A percentile compares a stretch with the other conserved stretches of the same genome.
Evolutionary conservation across 2,888 invertebrate species (phyloP).

Genomic region (Drosophila nigricruria): DNA sequence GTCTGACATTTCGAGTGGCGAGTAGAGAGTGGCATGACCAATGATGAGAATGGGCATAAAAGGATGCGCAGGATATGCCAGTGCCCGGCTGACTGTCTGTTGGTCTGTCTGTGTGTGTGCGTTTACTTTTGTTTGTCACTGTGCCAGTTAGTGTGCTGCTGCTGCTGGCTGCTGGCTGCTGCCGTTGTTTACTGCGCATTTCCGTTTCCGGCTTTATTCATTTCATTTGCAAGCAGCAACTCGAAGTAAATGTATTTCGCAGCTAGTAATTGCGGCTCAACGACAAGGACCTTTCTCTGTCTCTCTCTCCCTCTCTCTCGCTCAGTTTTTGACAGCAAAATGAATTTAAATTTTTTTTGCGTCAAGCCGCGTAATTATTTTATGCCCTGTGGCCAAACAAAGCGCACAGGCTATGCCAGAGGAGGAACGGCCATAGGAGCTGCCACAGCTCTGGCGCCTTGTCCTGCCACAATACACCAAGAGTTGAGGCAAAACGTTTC

Average conservation of each 20-base stretch:
- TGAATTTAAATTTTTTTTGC: constrained; percentile 58
- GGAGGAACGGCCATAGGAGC: background rate
- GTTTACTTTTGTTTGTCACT: constrained; percentile 29
- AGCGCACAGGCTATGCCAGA: constrained; percentile 27
- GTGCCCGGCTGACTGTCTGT: constrained; percentile 5
- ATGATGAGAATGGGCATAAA: constrained; percentile 30
- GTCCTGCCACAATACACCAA: constrained; percentile 66
- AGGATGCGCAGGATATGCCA: constrained; percentile 28
- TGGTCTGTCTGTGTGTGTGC: background rate
- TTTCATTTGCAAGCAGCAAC: constrained; percentile 53
- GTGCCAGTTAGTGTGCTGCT: constrained; percentile 36
- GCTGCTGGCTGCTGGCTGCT: constrained; percentile 18
- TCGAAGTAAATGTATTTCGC: constrained; percentile 61
- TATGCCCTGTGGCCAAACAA: constrained; percentile 69
- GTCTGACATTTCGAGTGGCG: constrained; percentile 44
- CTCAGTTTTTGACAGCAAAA: constrained; percentile 58
- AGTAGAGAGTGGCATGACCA: constrained; percentile 11
- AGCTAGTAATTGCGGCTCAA: constrained; percentile 52
- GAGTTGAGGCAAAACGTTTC: constrained; percentile 62
- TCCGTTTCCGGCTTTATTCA: constrained; percentile 65
- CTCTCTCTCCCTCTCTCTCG: background rate
- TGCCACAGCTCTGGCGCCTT: constrained; percentile 6
- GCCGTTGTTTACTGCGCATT: constrained; percentile 36
- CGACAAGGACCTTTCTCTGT: constrained; percentile 10
- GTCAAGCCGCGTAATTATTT: constrained; percentile 81